Conservation (phyloP, 2,888 invertebrate genomes). For the Fabriciana adippe region DNA sequence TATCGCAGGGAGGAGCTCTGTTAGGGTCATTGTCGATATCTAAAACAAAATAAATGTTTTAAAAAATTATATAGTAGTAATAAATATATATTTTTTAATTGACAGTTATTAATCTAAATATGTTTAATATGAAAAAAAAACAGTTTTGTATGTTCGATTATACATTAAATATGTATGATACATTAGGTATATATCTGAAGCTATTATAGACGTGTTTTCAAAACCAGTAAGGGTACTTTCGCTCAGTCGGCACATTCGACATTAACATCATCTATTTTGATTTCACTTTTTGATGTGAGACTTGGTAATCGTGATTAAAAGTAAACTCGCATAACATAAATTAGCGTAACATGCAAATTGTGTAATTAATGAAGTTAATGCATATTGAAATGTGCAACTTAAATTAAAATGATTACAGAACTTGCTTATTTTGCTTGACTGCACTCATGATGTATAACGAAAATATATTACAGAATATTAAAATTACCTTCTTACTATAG, state of each 20-base stretch:
- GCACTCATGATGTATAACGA: slow-evolving; percentile 19
- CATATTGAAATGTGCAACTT: slow-evolving; percentile 42
- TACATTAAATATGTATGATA: neutral
- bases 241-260: slow-evolving; percentile 65
- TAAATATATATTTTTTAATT: too few relatives aligned
- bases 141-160: too few relatives aligned
- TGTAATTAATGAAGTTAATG: slow-evolving; percentile 37
- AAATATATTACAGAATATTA: neutral
- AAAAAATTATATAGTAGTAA: too few relatives aligned
- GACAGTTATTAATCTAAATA: too few relatives aligned
- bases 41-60: slow-evolving; percentile 62
- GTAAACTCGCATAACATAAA: slow-evolving; percentile 31
- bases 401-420: slow-evolving; percentile 41
- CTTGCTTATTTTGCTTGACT: slow-evolving; percentile 29
- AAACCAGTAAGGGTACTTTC: slow-evolving; percentile 78
- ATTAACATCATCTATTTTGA: slow-evolving; percentile 61
- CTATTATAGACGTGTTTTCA: slow-evolving; percentile 21
- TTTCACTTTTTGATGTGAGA: slow-evolving; percentile 72
- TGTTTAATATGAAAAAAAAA: too few relatives aligned
- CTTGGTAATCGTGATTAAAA: slow-evolving; percentile 32
- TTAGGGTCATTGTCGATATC: slow-evolving; percentile 97
- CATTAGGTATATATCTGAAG: neutral
- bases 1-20: slow-evolving; percentile 94
- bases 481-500: too few relatives aligned
- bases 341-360: slow-evolving; percentile 36